A percentile compares a stretch with the other conserved stretches of the same genome.
phyloP scores from a whole-genome alignment of 2,888 invertebrate genomes.

The Cephonodes hylas region DNA sequence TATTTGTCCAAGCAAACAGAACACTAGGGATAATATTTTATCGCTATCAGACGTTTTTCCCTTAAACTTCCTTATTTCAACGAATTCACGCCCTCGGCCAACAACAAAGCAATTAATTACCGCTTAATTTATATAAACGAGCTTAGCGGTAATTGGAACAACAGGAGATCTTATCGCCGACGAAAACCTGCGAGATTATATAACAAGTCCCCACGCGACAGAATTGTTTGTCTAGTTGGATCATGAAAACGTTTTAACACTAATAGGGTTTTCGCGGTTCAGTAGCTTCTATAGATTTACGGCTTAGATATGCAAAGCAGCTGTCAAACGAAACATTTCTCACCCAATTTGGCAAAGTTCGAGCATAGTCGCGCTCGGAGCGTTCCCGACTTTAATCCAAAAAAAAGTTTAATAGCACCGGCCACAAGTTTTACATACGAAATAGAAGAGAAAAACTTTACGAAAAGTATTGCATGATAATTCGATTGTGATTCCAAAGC shows the following conservation, averaged over 20 bases:
- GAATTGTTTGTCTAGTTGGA: conserved; percentile 42
- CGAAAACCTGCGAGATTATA: conserved; percentile 41
- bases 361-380: conserved; percentile 35
- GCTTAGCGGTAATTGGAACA: conserved; percentile 59
- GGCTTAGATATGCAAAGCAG: conserved; percentile 57
- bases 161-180: conserved; percentile 56
- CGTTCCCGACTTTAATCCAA: conserved; percentile 40
- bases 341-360: conserved; percentile 57
- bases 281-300: conserved; percentile 52
- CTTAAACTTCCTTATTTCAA: conserved; percentile 55
- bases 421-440: not conserved
- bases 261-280: conserved; percentile 33
- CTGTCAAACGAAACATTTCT: conserved; percentile 58
- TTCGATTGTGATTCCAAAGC: too few relatives aligned
- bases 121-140: conserved; percentile 70
- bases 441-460: too few relatives aligned
- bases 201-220: conserved; percentile 32
- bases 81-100: conserved; percentile 59
- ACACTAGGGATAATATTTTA: conserved; percentile 48
- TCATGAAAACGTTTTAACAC: conserved; percentile 27
- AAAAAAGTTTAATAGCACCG: conserved; percentile 52
- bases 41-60: conserved; percentile 47
- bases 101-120: conserved; percentile 70
- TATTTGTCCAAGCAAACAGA: not conserved
- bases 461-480: too few relatives aligned